Percentiles rank a stretch among this genome's conserved stretches.
Evolutionary conservation across 2,113 vertebrate species (phyloP).

Genomic region (Microcebus ravelobensis): DNA sequence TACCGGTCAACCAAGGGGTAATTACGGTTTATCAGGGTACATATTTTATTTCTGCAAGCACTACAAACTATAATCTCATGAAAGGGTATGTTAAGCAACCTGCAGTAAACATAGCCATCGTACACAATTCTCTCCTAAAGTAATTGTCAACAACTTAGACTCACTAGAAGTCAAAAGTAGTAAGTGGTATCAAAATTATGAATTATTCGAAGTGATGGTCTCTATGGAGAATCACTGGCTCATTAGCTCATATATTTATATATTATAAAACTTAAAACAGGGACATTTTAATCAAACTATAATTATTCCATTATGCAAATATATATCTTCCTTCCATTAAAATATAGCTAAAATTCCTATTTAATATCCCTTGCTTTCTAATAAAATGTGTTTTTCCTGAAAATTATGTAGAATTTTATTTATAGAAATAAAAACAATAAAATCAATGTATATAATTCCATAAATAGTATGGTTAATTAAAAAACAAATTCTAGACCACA

Average conservation of each 20-base stretch:
- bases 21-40: background rate
- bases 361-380: background rate
- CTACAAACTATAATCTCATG: background rate
- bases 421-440: slow-evolving; percentile 5
- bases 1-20: background rate
- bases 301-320: background rate
- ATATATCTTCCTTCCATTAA: slow-evolving; percentile 31
- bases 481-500: background rate
- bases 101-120: background rate
- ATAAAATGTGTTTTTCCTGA: slow-evolving; percentile 16
- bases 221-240: background rate
- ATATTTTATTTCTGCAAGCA: background rate
- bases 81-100: background rate
- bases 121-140: background rate
- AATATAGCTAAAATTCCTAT: slow-evolving; percentile 6
- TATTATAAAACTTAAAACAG: slow-evolving; percentile 17
- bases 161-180: background rate
- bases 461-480: background rate
- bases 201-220: background rate
- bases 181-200: background rate
- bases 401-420: background rate
- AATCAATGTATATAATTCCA: background rate
- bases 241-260: background rate
- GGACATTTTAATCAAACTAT: background rate
- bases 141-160: background rate